Evolutionary conservation across 1,140 invertebrate genomes (phyloP).

Genomic region (Tetramorium parvispinum): DNA sequence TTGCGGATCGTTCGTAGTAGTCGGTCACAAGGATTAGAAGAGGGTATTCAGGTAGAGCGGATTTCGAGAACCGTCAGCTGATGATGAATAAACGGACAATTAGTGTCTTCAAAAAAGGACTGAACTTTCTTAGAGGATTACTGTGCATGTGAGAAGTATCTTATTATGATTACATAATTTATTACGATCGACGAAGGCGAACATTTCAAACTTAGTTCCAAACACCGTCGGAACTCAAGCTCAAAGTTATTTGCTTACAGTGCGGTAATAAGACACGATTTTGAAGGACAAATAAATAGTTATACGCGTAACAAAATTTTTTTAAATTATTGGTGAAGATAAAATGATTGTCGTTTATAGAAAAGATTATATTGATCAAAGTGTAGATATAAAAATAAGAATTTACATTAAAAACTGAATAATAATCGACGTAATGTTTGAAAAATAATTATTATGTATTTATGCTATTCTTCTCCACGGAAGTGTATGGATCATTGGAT

Average conservation of each 20-base stretch:
- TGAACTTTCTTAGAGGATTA: neutral
- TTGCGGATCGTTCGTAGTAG: neutral
- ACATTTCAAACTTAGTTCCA: neutral
- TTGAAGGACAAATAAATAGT: conserved; percentile 48
- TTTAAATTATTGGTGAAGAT: neutral
- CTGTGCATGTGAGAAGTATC: conserved; percentile 4
- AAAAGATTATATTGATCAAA: too few relatives aligned
- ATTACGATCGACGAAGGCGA: neutral
- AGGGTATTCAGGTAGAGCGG: neutral
- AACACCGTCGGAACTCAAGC: neutral
- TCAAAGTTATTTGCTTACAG: conserved; percentile 46
- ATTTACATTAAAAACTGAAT: conserved; percentile 1
- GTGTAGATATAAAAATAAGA: neutral
- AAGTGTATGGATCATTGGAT: conserved; percentile 5
- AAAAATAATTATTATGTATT: neutral
- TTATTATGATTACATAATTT: conserved; percentile 49
- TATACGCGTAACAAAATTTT: neutral
- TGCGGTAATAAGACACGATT: conserved; percentile 42
- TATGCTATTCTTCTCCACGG: neutral
- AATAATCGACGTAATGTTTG: neutral
- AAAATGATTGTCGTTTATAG: neutral
- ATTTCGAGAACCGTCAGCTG: neutral
- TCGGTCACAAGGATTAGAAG: neutral
- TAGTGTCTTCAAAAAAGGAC: neutral
- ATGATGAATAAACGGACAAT: neutral